A percentile compares a stretch with the other conserved stretches of the same genome.
Conservation (phyloP, 2,113 vertebrate genomes). For the Channa maculata region DNA sequence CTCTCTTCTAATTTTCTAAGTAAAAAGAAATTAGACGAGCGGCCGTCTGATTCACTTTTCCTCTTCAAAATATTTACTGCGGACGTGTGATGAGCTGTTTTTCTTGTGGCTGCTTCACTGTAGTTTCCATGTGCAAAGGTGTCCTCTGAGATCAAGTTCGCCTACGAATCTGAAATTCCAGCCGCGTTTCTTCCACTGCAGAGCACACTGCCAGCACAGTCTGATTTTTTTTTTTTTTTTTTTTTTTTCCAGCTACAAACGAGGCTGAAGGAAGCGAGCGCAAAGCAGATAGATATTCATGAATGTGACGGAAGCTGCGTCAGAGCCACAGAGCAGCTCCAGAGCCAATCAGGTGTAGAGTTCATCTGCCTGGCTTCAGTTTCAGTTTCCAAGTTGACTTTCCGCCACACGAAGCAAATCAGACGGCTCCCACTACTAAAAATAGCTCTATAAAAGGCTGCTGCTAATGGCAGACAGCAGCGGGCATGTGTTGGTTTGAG, state of each 20-base stretch:
- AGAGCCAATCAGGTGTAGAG: constrained; percentile 38
- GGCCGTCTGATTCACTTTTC: neutral
- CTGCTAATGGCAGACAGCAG: constrained; percentile 65
- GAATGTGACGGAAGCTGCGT: constrained; percentile 22
- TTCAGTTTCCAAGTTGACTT: constrained; percentile 66
- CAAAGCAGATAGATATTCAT: constrained; percentile 27
- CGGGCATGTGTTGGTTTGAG: constrained; percentile 48
- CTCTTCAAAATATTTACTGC: constrained; percentile 50
- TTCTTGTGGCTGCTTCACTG: constrained; percentile 61
- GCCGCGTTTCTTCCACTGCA: constrained; percentile 70
- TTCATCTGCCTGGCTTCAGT: constrained; percentile 51
- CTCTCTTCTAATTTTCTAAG: neutral
- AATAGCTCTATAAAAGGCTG: constrained; percentile 65
- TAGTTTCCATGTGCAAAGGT: constrained; percentile 75
- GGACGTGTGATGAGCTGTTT: constrained; percentile 62
- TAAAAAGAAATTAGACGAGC: neutral
- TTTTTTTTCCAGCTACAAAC: constrained; percentile 55
- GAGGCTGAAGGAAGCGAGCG: constrained; percentile 32
- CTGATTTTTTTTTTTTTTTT: neutral
- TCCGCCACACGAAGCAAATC: constrained; percentile 74
- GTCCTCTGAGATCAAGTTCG: constrained; percentile 71
- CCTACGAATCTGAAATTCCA: constrained; percentile 73
- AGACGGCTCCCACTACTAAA: constrained; percentile 65
- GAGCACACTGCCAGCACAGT: constrained; percentile 60
- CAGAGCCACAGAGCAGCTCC: constrained; percentile 5